phyloP scores from a whole-genome alignment of 2,797 vertebrate species.

The Alfaro cultratus region DNA sequence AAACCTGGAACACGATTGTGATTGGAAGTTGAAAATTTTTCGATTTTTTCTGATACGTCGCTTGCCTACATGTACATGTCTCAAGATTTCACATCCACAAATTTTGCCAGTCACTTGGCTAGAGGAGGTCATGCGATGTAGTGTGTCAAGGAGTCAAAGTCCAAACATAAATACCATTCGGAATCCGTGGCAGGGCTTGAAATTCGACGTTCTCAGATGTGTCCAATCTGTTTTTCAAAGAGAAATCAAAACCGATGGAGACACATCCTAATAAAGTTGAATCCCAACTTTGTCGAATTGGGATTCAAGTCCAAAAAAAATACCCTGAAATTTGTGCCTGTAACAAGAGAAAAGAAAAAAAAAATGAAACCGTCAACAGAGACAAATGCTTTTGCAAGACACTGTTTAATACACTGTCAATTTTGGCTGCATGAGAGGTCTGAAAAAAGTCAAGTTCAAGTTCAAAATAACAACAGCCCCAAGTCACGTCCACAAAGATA shows the following conservation, averaged over 20 bases:
- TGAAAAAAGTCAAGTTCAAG: conserved; percentile 33
- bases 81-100: too few relatives aligned
- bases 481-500: conserved; percentile 61
- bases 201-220: not conserved
- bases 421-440: not conserved
- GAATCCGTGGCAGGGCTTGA: not conserved
- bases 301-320: not conserved
- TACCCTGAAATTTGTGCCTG: not conserved
- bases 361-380: not conserved
- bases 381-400: not conserved
- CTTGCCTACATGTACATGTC: too few relatives aligned
- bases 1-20: too few relatives aligned
- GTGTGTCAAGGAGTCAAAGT: not conserved
- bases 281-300: not conserved
- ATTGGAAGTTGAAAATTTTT: too few relatives aligned
- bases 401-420: not conserved
- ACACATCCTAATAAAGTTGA: not conserved
- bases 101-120: too few relatives aligned
- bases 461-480: conserved; percentile 41
- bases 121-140: too few relatives aligned
- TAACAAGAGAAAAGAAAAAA: not conserved
- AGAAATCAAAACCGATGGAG: not conserved
- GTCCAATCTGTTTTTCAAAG: not conserved
- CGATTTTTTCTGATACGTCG: too few relatives aligned
- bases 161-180: not conserved